These are phyloP conservation scores for Syrrhaptes paradoxus DNA, from an alignment of 2,113 vertebrate genomes.

Conservation along the genomic window DNA sequence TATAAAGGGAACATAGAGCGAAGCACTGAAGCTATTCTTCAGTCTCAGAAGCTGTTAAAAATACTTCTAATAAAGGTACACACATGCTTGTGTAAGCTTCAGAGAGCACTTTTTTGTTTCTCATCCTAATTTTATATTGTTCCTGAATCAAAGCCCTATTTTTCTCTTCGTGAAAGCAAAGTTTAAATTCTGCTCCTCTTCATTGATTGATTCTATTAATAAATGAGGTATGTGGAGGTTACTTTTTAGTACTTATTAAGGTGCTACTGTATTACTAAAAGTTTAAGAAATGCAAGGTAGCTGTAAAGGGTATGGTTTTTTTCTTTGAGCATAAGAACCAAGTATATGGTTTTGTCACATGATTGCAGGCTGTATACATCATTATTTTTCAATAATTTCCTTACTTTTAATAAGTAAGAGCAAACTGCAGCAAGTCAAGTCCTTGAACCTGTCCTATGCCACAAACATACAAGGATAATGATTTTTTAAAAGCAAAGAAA, in stretches of 20 bases:
- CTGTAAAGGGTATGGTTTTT: neutral
- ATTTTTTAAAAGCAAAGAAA: neutral
- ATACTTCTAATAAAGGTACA: neutral
- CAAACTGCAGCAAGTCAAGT: neutral
- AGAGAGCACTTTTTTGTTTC: neutral
- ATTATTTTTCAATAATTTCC: neutral
- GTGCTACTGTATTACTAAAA: neutral
- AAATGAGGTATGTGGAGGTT: neutral
- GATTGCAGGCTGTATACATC: neutral
- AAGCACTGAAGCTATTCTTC: neutral
- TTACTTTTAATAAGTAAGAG: neutral
- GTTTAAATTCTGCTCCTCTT: neutral
- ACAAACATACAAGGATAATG: neutral
- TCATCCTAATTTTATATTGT: neutral
- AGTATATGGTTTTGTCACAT: neutral
- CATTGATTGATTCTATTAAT: neutral
- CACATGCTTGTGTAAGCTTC: neutral
- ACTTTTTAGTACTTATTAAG: neutral
- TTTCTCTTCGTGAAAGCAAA: neutral
- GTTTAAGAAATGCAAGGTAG: neutral
- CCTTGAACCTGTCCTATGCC: neutral
- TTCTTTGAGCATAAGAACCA: neutral
- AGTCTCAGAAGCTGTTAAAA: neutral
- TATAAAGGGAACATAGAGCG: neutral
- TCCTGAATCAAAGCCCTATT: neutral